phyloP scores from a whole-genome alignment of 2,888 invertebrate genomes.

The Scaptomyza flava region DNA sequence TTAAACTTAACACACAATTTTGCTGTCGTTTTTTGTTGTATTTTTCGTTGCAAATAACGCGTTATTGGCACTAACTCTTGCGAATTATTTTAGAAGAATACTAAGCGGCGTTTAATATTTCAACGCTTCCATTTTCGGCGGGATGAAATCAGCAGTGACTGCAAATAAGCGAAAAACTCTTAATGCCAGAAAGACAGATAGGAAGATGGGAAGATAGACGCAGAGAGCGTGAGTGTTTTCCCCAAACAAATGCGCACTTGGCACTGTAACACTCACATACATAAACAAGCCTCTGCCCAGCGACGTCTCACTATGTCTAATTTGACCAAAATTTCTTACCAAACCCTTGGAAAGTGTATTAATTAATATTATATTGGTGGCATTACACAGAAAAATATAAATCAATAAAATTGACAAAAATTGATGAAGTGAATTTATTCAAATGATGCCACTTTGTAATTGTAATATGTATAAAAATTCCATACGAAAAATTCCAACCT shows the following conservation, averaged over 20 bases:
- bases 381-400: background rate
- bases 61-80: constrained; percentile 25
- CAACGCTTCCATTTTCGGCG: constrained; percentile 76
- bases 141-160: constrained; percentile 21
- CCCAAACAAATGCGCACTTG: constrained; percentile 63
- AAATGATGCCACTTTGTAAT: no score
- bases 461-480: no score
- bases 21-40: constrained; percentile 11
- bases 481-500: no score
- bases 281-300: constrained; percentile 50
- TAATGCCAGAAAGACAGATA: background rate
- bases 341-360: background rate
- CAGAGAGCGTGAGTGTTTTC: constrained; percentile 27
- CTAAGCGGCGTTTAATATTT: constrained; percentile 80
- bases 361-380: background rate
- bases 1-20: constrained; percentile 48
- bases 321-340: background rate
- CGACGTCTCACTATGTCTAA: constrained; percentile 38
- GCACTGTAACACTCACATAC: constrained; percentile 8
- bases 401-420: no score
- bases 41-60: constrained; percentile 4
- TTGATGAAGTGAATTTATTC: no score
- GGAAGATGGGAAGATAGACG: constrained; percentile 1
- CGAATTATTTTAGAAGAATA: constrained; percentile 73
- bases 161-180: constrained; percentile 18